Evolutionary conservation across 2,888 invertebrate genomes (phyloP).

Genomic region (Nyleta sp.): DNA sequence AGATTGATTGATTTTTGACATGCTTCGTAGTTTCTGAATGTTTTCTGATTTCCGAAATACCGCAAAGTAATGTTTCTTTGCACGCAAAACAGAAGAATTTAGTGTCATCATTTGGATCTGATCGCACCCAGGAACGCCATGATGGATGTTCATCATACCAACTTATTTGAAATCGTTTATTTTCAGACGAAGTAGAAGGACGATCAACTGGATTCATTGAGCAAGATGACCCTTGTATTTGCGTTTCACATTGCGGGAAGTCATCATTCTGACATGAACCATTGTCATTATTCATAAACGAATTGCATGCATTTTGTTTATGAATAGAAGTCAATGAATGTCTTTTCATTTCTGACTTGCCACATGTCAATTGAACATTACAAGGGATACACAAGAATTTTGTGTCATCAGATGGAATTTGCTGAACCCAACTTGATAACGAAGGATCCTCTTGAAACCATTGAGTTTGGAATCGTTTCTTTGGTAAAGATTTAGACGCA

Average conservation of each 20-base stretch:
- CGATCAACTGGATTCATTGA: background rate
- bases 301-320: no score
- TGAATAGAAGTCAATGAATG: background rate
- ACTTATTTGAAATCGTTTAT: background rate
- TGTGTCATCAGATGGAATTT: background rate
- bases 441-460: conserved; percentile 12
- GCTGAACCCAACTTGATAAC: conserved; percentile 3
- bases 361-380: background rate
- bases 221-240: background rate
- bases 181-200: background rate
- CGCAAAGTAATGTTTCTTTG: background rate
- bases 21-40: conserved; percentile 1
- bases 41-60: background rate
- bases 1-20: background rate
- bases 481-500: background rate
- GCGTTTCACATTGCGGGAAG: background rate
- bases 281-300: background rate
- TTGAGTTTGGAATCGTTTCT: background rate
- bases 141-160: conserved; percentile 36
- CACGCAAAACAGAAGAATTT: conserved; percentile 15
- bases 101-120: background rate
- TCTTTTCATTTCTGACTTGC: background rate
- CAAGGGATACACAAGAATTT: conserved; percentile 10
- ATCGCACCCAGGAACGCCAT: conserved; percentile 11
- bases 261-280: background rate